Base-by-base conservation (phyloP, 2,888 invertebrate species). In the Cremastinae sp. region DNA sequence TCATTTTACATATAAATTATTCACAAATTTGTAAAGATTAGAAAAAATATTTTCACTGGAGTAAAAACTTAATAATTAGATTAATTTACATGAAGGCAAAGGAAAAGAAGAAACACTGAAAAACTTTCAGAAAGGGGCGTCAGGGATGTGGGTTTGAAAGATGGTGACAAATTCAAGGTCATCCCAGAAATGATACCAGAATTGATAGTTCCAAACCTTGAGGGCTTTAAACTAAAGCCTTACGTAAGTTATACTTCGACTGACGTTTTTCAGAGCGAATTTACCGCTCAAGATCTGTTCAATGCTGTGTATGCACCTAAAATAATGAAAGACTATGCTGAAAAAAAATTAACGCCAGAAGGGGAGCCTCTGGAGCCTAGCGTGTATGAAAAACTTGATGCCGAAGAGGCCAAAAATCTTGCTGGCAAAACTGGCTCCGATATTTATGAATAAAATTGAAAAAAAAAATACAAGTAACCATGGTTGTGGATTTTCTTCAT, bases 181-280 rank as follows among this genome's bases (percentile, higher is more conserved):
- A 91, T 98, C 2, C 95, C 95, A 0, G 98, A 98, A 91, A 97
- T 94, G 94, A 93, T 97, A 79, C 98, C 98, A 0, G 96, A 98
- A 87, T 88, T 99, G 12, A 93, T 99, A 70, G 98, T 99, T 1
- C 99, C 99, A 0, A 94, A 98, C 89, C 90, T 99, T 20, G 94
- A 92, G 78, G 93, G 92, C 80, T 99, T 95, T 86, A 91, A 94
- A 90, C 90, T 99, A 16, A 97, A 97, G 89, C 97, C 99, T 0
- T 99, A 99, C 84, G 98, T 99, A 0, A 96, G 98, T 0, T 99
- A 98, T 89, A 93, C 93, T 89, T 65, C 78, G 8, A 90, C 89
- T 0, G 94, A 96, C 71, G 93, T 97, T 0, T 89, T 92, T 9
- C 96, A 97, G 87, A 92, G 94, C 0, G 94, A 95, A 90, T 97